Evolutionary conservation across 2,888 invertebrate species (phyloP), one percentile per base, ranked within the genome.

Genomic region (Mythimna loreyi): DNA sequence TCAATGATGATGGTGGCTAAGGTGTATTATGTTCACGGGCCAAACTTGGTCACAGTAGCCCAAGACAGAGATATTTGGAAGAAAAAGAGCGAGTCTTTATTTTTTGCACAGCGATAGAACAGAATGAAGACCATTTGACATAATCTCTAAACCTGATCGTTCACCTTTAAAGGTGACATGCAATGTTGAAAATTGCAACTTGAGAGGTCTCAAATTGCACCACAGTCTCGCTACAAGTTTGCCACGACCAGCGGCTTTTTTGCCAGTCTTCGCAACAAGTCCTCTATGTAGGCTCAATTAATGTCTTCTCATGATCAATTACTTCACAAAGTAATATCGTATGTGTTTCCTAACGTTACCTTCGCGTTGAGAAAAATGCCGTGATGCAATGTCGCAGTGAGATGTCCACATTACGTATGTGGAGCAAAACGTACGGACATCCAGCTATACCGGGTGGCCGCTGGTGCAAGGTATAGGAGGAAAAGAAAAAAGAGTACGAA

Each of bases 391-490:
- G 88, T 91, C 90, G 78, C 84, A 83, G 56, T 28, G 53, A 89
- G 91, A 89, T 90, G 88, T 87, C 86, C 87, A 86, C 87, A 84
- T 72, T 84, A 85, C 85, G 91, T 93, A 94, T 93, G 90, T 94
- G 91, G 94, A 94, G 94, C 94, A 93, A 88, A 90, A 90, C 93
- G 88, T 83, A 79, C 72, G 69, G 70, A 85, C 84, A 63, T 79
- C 75, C 77, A 80, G 82, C 55, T 63, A 56, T 62, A 65, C 81
- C 55, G 30, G 60, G 68, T 47, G 55, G 36, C 45, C 7, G 47
- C 13, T 57, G 77, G 72, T 47, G 2, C 59, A 75, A 78, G 66
- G 21, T 28, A 60, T 33, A 40, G 59, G 68, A 47, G 23, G 6
- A 1, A 45, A 16, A 21, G 11, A 13, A 49, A 25, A n/a, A 11